These are phyloP conservation scores for Suricata suricatta DNA, from an alignment of 2,113 vertebrate genomes.

Conservation along the genomic window DNA sequence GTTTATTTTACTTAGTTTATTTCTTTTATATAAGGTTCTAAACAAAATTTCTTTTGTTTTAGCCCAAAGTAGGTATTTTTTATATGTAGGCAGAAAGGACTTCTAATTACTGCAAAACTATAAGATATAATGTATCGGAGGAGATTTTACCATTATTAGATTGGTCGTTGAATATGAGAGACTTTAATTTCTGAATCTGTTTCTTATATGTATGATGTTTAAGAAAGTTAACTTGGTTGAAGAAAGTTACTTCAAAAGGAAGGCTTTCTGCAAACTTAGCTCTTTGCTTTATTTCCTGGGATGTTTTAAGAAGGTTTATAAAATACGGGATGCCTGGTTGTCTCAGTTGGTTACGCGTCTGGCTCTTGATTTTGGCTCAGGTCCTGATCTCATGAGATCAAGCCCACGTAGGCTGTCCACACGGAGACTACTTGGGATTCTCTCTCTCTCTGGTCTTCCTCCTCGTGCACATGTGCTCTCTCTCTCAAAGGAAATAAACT, in stretches of 20 bases:
- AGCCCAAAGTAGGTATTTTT: conserved; percentile 15
- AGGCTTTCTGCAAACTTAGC: background rate
- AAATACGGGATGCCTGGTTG: background rate
- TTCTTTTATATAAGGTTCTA: conserved; percentile 17
- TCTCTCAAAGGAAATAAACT: no score
- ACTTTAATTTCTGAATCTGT: conserved; percentile 8
- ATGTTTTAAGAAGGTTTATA: background rate
- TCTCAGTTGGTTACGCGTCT: no score
- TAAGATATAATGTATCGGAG: background rate
- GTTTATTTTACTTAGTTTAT: background rate
- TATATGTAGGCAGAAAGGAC: background rate
- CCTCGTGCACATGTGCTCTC: no score
- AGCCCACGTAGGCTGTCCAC: no score
- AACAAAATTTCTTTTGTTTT: conserved; percentile 3
- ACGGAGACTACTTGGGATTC: no score
- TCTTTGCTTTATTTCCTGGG: background rate
- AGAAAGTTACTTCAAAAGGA: background rate
- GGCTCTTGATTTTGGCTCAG: no score
- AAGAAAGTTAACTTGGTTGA: background rate
- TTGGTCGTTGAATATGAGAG: conserved; percentile 6
- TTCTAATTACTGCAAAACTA: background rate
- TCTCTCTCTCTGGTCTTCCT: no score
- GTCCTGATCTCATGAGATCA: no score
- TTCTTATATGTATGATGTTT: background rate
- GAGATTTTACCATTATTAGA: background rate